phyloP scores from a whole-genome alignment of 2,113 vertebrate species.

The Rhinolophus sinicus region DNA sequence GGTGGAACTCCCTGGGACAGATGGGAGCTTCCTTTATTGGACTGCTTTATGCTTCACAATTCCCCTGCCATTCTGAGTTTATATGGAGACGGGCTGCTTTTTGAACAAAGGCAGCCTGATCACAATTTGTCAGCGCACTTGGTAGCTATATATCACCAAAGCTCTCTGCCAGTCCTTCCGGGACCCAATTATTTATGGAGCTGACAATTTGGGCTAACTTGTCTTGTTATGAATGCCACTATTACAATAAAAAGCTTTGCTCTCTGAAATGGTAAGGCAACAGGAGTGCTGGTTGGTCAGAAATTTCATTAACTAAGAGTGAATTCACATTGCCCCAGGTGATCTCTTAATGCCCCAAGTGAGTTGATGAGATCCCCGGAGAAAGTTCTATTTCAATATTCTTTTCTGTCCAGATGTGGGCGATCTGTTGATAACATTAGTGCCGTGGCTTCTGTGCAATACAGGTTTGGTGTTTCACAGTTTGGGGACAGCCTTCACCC shows the following conservation, averaged over 20 bases:
- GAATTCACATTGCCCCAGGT: conserved; percentile 32
- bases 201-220: conserved; percentile 67
- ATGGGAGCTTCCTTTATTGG: conserved; percentile 67
- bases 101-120: conserved; percentile 70
- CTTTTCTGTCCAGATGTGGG: not conserved
- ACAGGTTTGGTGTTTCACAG: not conserved
- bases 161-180: conserved; percentile 75
- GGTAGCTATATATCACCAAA: conserved; percentile 72
- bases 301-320: conserved; percentile 53
- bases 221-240: conserved; percentile 63
- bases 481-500: not conserved
- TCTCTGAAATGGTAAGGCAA: conserved; percentile 26
- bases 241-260: conserved; percentile 62
- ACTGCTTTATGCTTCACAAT: conserved; percentile 61
- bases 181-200: conserved; percentile 75
- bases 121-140: conserved; percentile 68
- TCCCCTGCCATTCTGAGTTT: conserved; percentile 70
- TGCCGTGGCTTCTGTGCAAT: not conserved
- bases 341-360: not conserved
- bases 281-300: conserved; percentile 17
- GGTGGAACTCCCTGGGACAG: conserved; percentile 72
- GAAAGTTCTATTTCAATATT: conserved; percentile 24
- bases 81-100: conserved; percentile 64
- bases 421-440: conserved; percentile 15
- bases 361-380: not conserved